Conservation (phyloP, 2,888 invertebrate species). For the Melitaea athalia region DNA sequence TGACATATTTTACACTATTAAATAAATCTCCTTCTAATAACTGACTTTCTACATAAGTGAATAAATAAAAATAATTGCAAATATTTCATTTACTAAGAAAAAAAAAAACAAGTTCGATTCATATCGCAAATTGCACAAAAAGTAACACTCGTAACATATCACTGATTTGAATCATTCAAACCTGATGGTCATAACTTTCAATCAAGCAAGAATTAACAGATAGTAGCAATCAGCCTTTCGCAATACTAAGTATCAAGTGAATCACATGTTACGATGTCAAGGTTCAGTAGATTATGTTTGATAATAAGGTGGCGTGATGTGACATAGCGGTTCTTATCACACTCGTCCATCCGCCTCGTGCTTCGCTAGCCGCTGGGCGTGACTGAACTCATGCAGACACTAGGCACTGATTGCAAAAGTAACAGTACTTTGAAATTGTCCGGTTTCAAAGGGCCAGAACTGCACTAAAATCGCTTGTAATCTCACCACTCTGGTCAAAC, state of each 20-base stretch:
- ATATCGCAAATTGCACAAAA: too few species aligned
- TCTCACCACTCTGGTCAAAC: too few species aligned
- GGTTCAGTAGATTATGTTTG: conserved; percentile 58
- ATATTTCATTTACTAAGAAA: too few species aligned
- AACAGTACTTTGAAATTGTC: too few species aligned
- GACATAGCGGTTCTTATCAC: conserved; percentile 37
- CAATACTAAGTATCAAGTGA: conserved; percentile 8
- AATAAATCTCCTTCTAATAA: too few species aligned
- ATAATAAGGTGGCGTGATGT: conserved; percentile 76
- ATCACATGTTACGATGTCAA: conserved; percentile 52
- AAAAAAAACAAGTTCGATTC: too few species aligned
- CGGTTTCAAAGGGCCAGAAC: too few species aligned
- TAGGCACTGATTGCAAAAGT: neutral
- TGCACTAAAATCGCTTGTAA: too few species aligned
- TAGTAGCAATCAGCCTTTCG: neutral
- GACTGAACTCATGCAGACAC: neutral
- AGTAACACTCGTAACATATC: neutral
- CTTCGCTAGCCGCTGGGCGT: neutral
- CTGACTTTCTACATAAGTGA: too few species aligned
- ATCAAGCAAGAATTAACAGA: neutral
- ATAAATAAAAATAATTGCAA: too few species aligned
- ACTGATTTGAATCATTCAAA: too few species aligned
- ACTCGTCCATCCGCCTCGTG: conserved; percentile 32
- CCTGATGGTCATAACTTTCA: neutral
- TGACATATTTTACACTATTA: too few species aligned